These are phyloP conservation scores for Rafetus swinhoei DNA, from an alignment of 2,113 vertebrate genomes.

Conservation along the genomic window DNA sequence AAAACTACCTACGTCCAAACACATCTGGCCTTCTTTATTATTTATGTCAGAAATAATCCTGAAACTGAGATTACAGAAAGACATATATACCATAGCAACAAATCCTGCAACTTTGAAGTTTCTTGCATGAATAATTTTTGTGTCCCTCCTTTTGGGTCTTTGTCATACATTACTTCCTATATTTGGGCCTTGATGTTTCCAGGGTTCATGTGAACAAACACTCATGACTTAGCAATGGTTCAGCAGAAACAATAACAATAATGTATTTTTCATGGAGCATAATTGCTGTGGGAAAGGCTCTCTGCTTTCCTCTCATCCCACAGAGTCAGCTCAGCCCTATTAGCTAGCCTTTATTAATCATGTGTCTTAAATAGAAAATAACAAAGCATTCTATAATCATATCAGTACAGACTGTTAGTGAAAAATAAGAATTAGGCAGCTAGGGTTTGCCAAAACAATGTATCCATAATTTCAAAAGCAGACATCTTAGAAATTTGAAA, in stretches of 20 bases:
- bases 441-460: background rate
- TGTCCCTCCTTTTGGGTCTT: background rate
- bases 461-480: background rate
- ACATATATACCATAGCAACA: background rate
- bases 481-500: fast-evolving
- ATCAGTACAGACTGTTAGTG: background rate
- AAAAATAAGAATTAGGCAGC: background rate
- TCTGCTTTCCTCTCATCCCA: background rate
- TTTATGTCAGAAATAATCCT: background rate
- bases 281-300: constrained; percentile 10
- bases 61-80: background rate
- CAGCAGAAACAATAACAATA: constrained; percentile 3
- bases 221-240: constrained; percentile 1
- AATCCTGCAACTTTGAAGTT: background rate
- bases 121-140: background rate
- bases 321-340: background rate
- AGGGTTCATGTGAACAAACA: background rate
- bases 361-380: fast-evolving
- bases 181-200: background rate
- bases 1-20: background rate
- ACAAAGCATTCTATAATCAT: background rate
- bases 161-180: background rate
- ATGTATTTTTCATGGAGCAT: background rate
- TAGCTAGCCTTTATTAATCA: background rate
- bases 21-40: background rate